Percentiles rank a stretch among this genome's conserved stretches.
Conservation (phyloP, 2,113 vertebrate species). For the Carassius auratus region DNA sequence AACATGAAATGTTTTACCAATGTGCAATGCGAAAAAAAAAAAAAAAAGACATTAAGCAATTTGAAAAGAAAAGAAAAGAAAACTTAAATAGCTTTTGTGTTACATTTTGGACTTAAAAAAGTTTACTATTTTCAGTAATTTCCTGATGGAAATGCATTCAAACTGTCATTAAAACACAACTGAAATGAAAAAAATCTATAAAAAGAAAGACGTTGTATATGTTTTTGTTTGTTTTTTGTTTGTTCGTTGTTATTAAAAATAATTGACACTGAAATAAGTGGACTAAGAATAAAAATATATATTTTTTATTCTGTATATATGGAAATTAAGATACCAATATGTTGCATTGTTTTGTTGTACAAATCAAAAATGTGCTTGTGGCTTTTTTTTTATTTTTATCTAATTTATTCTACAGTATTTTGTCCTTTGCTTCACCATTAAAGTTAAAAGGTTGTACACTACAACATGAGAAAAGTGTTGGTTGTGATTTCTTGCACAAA, state of each 20-base stretch:
- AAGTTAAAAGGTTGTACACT: conserved; percentile 83
- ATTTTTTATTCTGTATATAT: conserved; percentile 78
- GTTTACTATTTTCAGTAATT: conserved; percentile 43
- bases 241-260: conserved; percentile 58
- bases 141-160: conserved; percentile 49
- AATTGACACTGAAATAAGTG: conserved; percentile 75
- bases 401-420: conserved; percentile 91
- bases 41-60: conserved; percentile 40
- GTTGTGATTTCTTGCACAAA: conserved; percentile 3
- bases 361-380: conserved; percentile 85
- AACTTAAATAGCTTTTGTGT: conserved; percentile 21
- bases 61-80: neutral
- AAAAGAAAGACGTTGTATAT: conserved; percentile 63
- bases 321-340: conserved; percentile 69
- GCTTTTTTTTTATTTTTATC: conserved; percentile 76
- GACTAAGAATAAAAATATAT: conserved; percentile 76
- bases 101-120: conserved; percentile 47
- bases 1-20: conserved; percentile 48
- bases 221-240: conserved; percentile 65
- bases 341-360: conserved; percentile 81
- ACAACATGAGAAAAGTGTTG: conserved; percentile 43
- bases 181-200: conserved; percentile 45
- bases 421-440: conserved; percentile 83
- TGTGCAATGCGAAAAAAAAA: conserved; percentile 53
- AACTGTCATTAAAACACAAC: conserved; percentile 51